A percentile compares a stretch with the other conserved stretches of the same genome.
Conservation (phyloP, 2,888 invertebrate species). For the Calliphora vomitoria region DNA sequence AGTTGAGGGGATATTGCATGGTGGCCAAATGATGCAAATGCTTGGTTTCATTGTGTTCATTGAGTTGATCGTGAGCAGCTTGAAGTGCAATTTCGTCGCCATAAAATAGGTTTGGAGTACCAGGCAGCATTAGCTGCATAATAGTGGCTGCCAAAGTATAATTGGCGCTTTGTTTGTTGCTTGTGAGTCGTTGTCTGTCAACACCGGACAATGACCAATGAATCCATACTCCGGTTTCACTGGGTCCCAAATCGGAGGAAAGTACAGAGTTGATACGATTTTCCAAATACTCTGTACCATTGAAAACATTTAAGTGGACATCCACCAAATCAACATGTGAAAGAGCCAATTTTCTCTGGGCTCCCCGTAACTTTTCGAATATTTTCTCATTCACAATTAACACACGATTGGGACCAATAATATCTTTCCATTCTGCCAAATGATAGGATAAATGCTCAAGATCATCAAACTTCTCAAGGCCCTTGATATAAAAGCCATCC, state of each 20-base stretch:
- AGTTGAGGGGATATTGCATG: slow-evolving; percentile 87
- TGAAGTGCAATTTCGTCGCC: slow-evolving; percentile 94
- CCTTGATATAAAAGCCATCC: slow-evolving; percentile 95
- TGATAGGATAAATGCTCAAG: slow-evolving; percentile 86
- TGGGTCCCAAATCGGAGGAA: slow-evolving; percentile 86
- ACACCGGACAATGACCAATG: slow-evolving; percentile 91
- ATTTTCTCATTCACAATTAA: slow-evolving; percentile 88
- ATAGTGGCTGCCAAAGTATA: slow-evolving; percentile 89
- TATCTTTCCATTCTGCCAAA: slow-evolving; percentile 89
- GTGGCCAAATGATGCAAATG: slow-evolving; percentile 89
- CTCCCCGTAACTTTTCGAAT: slow-evolving; percentile 85
- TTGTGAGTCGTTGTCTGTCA: slow-evolving; percentile 86
- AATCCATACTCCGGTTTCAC: slow-evolving; percentile 89
- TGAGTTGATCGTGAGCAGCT: slow-evolving; percentile 85
- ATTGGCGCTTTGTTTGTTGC: slow-evolving; percentile 86
- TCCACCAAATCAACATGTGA: slow-evolving; percentile 90
- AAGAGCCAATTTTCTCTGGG: slow-evolving; percentile 87
- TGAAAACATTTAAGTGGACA: slow-evolving; percentile 87
- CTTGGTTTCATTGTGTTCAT: slow-evolving; percentile 86
- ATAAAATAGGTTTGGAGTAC: slow-evolving; percentile 94
- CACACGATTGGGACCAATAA: slow-evolving; percentile 87
- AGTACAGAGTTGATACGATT: slow-evolving; percentile 87
- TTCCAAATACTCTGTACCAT: slow-evolving; percentile 87
- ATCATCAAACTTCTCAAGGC: slow-evolving; percentile 88
- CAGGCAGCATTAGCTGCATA: slow-evolving; percentile 93